Conservation (phyloP, 2,797 vertebrate genomes). For the Phrynocephalus forsythii region DNA sequence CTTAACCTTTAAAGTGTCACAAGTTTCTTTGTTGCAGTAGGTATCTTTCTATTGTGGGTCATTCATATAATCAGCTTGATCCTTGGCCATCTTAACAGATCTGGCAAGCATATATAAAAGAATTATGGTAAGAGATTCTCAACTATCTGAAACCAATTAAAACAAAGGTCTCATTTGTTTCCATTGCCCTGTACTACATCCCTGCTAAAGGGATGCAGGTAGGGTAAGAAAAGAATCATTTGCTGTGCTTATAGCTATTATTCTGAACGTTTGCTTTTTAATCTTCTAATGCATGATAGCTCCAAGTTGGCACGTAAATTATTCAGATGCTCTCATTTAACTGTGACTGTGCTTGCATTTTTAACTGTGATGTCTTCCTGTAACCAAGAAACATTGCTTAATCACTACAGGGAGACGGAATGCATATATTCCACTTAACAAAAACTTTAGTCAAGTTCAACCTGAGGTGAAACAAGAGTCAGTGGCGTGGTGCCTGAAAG, state of each 20-base stretch:
- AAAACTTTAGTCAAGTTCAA: slow-evolving; percentile 39
- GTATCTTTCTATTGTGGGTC: not conserved
- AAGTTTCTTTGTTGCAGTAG: not conserved
- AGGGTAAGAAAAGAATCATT: not conserved
- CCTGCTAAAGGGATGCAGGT: not conserved
- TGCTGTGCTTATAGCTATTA: slow-evolving; percentile 44
- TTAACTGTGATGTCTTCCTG: slow-evolving; percentile 47
- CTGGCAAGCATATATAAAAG: not conserved
- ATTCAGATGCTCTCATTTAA: slow-evolving; percentile 60
- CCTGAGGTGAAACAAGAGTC: slow-evolving; percentile 46
- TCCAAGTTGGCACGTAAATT: slow-evolving; percentile 50
- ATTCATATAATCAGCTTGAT: too few relatives aligned
- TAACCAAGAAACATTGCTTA: slow-evolving; percentile 48
- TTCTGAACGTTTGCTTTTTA: slow-evolving; percentile 46
- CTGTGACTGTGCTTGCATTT: slow-evolving; percentile 41
- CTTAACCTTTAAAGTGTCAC: too few relatives aligned
- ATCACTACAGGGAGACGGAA: not conserved
- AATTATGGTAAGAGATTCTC: not conserved
- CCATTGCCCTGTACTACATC: slow-evolving; percentile 21
- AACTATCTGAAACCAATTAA: not conserved
- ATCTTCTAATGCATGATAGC: slow-evolving; percentile 55
- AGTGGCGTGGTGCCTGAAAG: slow-evolving; percentile 1
- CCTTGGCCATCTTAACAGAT: not conserved
- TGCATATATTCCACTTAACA: slow-evolving; percentile 9
- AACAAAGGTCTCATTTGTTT: not conserved